These are phyloP conservation scores for Theristus sp. DNA, from an alignment of 2,888 invertebrate species.

Conservation along the genomic window DNA sequence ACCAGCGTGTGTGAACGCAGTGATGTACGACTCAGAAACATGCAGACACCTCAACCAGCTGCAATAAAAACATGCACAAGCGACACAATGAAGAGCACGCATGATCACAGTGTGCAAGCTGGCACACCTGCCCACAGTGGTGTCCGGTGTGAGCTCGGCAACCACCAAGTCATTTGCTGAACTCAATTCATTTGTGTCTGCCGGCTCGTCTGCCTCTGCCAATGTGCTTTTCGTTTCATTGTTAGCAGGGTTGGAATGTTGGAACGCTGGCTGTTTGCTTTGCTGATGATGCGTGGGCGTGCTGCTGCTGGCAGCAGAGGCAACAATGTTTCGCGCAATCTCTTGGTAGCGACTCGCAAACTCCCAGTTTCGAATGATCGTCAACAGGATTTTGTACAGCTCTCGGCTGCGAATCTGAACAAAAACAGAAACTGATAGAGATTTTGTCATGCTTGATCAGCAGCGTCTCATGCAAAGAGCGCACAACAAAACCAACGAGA, in stretches of 20 bases:
- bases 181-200: neutral
- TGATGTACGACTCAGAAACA: too few species aligned
- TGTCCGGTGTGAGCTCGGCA: neutral
- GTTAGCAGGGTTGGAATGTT: too few species aligned
- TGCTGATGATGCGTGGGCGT: neutral
- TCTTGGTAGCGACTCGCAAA: neutral
- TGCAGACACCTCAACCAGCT: neutral
- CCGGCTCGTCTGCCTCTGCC: too few species aligned
- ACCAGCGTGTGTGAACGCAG: neutral
- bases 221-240: too few species aligned
- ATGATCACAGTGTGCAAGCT: too few species aligned
- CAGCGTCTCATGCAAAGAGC: too few species aligned
- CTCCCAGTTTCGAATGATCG: conserved; percentile 1
- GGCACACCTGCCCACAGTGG: neutral
- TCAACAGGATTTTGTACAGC: conserved; percentile 1
- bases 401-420: conserved; percentile 1
- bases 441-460: too few species aligned
- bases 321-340: neutral
- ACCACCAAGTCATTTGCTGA: neutral
- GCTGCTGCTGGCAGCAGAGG: neutral
- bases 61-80: neutral
- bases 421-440: neutral
- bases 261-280: too few species aligned
- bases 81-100: neutral
- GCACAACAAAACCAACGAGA: too few species aligned